Evolutionary conservation across 1,140 invertebrate genomes (phyloP), one percentile per base, ranked within the genome.

Genomic region (Colletes latitarsis): DNA sequence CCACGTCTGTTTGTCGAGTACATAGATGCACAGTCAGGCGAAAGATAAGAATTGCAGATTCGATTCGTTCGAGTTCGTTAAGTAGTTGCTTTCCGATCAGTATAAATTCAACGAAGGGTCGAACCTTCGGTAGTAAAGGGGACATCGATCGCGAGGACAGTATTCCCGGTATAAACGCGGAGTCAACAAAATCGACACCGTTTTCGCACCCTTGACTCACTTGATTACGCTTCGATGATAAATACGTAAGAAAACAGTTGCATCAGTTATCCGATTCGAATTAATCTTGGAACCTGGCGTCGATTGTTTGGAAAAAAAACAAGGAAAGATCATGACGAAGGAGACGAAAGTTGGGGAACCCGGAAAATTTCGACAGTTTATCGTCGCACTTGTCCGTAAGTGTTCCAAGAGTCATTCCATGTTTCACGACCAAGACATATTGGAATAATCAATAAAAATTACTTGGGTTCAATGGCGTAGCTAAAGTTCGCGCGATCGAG

Each of bases 361-460:
- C 14, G 91, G 91, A 60, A 91, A 88, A 74, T 69, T 75, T 41
- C 87, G 86, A 12, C 91, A 92, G 53, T 82, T 90, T 72, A 8
- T 91, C 0, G 84, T 88, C 12, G 55, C 89, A 1, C 0, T 86
- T 5, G 73, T 89, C 52, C 83, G 91, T 92, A 62, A 86, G 89
- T 91, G 49, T 49, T 10, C 15, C 9, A 12, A 19, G 58, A 3
- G 39, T 21, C 39, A 30, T n/a, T 30, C 30, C 2, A 30, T 0
- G 30, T 2, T 30, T 30, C 0, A 30, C 30, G 30, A 30, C 30
- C 30, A 30, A 30, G 30, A 30, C 1, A 30, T 30, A 30, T 30
- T 30, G 30, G 30, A 30, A 30, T 30, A 30, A 30, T 30, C 30
- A 30, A 30, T 30, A 30, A 30, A 30, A 30, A 30, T 30, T 30